phyloP scores from a whole-genome alignment of 2,113 vertebrate genomes.

The Stictonetta naevosa region DNA sequence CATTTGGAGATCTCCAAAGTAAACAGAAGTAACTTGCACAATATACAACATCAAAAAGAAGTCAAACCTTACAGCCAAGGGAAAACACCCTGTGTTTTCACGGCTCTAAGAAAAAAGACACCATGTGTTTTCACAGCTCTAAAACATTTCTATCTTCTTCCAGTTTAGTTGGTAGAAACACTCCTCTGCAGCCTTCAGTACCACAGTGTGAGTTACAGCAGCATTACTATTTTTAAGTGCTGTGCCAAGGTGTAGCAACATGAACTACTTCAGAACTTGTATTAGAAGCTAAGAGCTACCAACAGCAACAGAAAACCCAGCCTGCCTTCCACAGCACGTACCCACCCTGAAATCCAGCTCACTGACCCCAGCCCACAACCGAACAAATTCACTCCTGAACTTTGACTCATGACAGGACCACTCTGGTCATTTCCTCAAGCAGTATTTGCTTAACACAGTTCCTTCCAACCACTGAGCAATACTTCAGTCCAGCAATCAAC shows the following conservation, averaged over 20 bases:
- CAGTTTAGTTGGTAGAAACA: background rate
- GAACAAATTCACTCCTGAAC: background rate
- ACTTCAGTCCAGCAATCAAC: background rate
- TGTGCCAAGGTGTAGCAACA: background rate
- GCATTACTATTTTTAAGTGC: background rate
- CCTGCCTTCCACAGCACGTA: rapidly evolving
- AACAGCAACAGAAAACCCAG: background rate
- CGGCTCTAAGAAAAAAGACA: background rate
- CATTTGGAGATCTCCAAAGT: background rate
- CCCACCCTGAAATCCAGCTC: background rate
- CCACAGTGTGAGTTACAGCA: background rate
- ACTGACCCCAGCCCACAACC: background rate
- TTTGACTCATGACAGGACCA: background rate
- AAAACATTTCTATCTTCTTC: background rate
- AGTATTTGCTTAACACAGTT: background rate
- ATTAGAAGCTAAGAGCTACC: background rate
- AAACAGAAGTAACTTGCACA: background rate
- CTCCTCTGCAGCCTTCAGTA: background rate
- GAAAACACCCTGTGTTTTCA: background rate
- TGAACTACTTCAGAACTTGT: background rate
- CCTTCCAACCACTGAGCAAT: background rate
- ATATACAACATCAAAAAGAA: background rate
- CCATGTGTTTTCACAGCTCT: background rate
- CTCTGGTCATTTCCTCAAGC: background rate
- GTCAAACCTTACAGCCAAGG: background rate